Base-by-base conservation (phyloP, 2,888 invertebrate species). In the Sabellastarte sp. region DNA sequence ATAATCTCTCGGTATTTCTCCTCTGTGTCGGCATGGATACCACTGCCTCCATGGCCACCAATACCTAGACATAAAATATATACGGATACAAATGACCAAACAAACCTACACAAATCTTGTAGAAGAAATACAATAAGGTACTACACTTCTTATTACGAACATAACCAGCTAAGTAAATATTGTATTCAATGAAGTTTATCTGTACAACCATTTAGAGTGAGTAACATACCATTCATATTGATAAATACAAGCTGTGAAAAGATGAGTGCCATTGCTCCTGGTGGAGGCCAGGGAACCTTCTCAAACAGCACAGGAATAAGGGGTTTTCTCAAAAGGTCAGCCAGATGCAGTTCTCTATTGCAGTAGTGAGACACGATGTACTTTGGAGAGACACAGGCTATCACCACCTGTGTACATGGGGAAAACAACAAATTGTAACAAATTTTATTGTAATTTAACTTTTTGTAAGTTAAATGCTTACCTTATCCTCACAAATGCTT, bases 291-390 rank as follows among this genome's bases (percentile, higher is more conserved):
- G 5, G 80, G 73, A 10, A 83, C 80, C 33, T 74, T 72, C 52
- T 84, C 82, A 62, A 84, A 73, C 77, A 85, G 79, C 20, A 85
- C 77, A 5, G 85, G 85, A 32, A 85, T 77, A 63, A 85, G 83
- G n/a, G 85, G 85, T 69, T 84, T 85, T 28, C 80, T 75, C 32
- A 85, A 71, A 41, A 85, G 73, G 70, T 85, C 85, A 2, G 85
- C 85, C 63, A 86, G 76, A 65, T 79, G 79, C 51, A 84, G 72
- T 72, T 85, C 85, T 63, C 82, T 75, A 69, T 79, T 80, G 69
- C 85, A 85, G 62, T 78, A 76, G 59, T 81, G 80, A 2, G 85
- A 86, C 4, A 82, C 79, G 0, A 80, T 77, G 73, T 84, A 86
- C 71, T 84, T 84, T 2, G 83, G 83, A 1, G 80, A 80, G 28